A percentile compares a stretch with the other conserved stretches of the same genome.
Evolutionary conservation across 1,140 invertebrate genomes (phyloP).

Genomic region (Diachasma alloeum): DNA sequence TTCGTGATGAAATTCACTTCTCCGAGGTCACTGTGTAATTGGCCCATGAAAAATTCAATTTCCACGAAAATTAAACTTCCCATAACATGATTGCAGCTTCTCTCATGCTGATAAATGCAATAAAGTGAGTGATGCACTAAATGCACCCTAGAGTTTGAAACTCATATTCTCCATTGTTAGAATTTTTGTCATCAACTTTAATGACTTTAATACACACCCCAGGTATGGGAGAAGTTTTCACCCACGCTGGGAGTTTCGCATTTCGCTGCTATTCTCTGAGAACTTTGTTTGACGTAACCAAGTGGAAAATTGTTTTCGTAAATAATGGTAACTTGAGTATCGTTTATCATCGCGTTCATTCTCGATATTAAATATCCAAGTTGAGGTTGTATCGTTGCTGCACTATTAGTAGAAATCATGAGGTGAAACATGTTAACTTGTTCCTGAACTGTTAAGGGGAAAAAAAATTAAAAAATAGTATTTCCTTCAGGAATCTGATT

Average conservation of each 20-base stretch:
- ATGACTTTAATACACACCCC: not conserved
- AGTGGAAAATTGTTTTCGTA: not conserved
- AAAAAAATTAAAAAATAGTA: too few species aligned
- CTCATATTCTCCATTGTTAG: not conserved
- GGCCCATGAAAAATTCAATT: not conserved
- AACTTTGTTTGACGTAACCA: not conserved
- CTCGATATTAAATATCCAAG: too few species aligned
- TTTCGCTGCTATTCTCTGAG: not conserved
- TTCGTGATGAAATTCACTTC: not conserved
- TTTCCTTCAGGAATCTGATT: too few species aligned
- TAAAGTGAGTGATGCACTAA: not conserved
- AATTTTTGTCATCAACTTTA: slow-evolving; percentile 15
- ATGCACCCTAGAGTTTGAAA: not conserved
- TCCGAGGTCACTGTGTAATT: not conserved
- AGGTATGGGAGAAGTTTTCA: not conserved
- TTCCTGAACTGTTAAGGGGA: too few species aligned
- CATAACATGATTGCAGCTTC: too few species aligned
- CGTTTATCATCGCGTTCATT: too few species aligned
- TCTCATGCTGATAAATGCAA: not conserved
- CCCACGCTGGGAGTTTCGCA: not conserved
- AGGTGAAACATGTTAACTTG: too few species aligned
- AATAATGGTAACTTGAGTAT: too few species aligned
- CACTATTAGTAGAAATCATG: too few species aligned
- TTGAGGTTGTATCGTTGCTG: too few species aligned
- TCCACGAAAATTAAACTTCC: not conserved